Percentiles rank a stretch among this genome's conserved stretches.
These are phyloP conservation scores for Oxygymnocypris stewartii DNA, from an alignment of 2,113 vertebrate species.

Conservation along the genomic window DNA sequence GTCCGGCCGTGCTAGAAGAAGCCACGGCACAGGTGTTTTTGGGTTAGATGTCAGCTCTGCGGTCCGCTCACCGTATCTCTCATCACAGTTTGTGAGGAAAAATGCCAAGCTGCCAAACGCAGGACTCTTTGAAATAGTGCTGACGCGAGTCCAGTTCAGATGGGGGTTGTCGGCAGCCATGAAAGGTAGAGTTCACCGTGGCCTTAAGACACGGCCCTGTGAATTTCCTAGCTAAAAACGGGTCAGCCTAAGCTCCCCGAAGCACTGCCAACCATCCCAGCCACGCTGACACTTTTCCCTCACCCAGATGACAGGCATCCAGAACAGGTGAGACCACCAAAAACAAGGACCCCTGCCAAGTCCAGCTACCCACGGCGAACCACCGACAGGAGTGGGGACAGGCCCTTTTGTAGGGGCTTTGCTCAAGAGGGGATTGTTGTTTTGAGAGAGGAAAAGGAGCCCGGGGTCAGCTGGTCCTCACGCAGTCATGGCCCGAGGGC, in stretches of 20 bases:
- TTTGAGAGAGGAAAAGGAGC: slow-evolving; percentile 82
- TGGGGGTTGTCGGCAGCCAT: slow-evolving; percentile 72
- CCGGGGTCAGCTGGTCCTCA: slow-evolving; percentile 75
- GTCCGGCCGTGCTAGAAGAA: not conserved
- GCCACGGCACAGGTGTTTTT: slow-evolving; percentile 12
- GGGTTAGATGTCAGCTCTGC: slow-evolving; percentile 59
- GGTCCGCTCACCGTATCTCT: slow-evolving; percentile 59
- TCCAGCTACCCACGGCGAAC: slow-evolving; percentile 59
- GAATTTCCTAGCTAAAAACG: slow-evolving; percentile 84
- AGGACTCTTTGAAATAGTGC: slow-evolving; percentile 75
- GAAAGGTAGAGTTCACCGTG: slow-evolving; percentile 76
- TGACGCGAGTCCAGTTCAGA: slow-evolving; percentile 66
- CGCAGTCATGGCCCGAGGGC: slow-evolving; percentile 65
- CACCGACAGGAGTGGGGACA: slow-evolving; percentile 75
- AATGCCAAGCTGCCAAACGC: slow-evolving; percentile 71
- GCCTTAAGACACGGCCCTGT: slow-evolving; percentile 77
- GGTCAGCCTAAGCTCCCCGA: slow-evolving; percentile 77
- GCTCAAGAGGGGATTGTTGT: slow-evolving; percentile 77
- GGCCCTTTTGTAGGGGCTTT: slow-evolving; percentile 70
- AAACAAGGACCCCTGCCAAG: slow-evolving; percentile 70
- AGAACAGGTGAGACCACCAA: slow-evolving; percentile 81
- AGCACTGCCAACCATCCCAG: slow-evolving; percentile 81
- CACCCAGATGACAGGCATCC: slow-evolving; percentile 71
- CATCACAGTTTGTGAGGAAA: slow-evolving; percentile 72
- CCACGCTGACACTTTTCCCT: slow-evolving; percentile 81